Conservation (phyloP, 2,888 invertebrate species). For the Meteorus colon region DNA sequence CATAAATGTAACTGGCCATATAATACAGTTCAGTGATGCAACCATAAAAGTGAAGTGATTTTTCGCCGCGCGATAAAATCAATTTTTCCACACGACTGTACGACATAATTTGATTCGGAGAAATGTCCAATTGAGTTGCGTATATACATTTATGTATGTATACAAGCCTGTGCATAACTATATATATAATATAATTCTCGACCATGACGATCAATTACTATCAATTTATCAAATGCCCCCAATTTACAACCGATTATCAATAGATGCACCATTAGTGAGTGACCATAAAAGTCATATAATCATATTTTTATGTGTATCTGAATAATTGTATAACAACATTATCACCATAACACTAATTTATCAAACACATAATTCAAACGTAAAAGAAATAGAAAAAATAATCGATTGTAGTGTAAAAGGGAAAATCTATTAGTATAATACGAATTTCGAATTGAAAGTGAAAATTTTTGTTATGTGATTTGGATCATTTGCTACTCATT, state of each 20-base stretch:
- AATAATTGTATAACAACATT: neutral
- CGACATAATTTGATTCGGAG: slow-evolving; percentile 22
- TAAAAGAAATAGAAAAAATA: neutral
- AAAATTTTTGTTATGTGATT: no score
- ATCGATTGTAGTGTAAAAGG: neutral
- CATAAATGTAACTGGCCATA: neutral
- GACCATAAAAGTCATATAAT: slow-evolving; percentile 36
- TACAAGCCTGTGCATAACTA: neutral
- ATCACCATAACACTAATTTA: neutral
- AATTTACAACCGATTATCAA: slow-evolving; percentile 58
- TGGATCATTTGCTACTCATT: slow-evolving; percentile 2
- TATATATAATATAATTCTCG: slow-evolving; percentile 1
- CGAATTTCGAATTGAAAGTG: no score
- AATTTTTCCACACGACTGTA: slow-evolving; percentile 29
- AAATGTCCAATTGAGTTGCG: slow-evolving; percentile 21
- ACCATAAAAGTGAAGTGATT: slow-evolving; percentile 19
- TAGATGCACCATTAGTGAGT: slow-evolving; percentile 48
- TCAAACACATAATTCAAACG: neutral
- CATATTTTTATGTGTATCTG: neutral
- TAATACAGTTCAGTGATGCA: slow-evolving; percentile 7
- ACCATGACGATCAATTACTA: slow-evolving; percentile 61
- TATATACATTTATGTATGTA: neutral
- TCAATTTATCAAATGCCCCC: slow-evolving; percentile 62
- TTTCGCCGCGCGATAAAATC: slow-evolving; percentile 17
- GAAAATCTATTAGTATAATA: neutral